phyloP scores from a whole-genome alignment of 1,140 invertebrate genomes.

The Phymastichus coffea region DNA sequence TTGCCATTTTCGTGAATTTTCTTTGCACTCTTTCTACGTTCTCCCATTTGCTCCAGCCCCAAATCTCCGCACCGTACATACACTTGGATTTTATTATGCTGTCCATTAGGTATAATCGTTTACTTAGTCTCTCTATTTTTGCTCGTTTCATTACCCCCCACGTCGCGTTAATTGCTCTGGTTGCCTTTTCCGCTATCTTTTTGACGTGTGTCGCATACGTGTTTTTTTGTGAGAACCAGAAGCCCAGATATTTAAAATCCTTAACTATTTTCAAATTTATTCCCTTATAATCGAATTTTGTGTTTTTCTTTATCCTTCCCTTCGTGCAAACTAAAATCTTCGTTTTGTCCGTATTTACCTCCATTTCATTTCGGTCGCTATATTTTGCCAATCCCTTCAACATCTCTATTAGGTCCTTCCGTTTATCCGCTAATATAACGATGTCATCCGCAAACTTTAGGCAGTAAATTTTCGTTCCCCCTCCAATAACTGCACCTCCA shows the following conservation, averaged over 20 bases:
- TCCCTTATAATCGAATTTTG: conserved; percentile 13
- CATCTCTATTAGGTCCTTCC: conserved; percentile 9
- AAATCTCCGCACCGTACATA: conserved; percentile 22
- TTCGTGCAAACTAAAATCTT: conserved; percentile 24
- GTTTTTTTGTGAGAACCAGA: conserved; percentile 6
- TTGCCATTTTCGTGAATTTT: neutral
- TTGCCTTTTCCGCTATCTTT: conserved; percentile 9
- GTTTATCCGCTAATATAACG: too few relatives aligned
- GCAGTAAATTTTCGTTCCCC: too few relatives aligned
- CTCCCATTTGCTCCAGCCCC: conserved; percentile 1
- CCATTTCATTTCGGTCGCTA: conserved; percentile 1
- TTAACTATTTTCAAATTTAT: conserved; percentile 9
- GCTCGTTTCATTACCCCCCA: conserved; percentile 10
- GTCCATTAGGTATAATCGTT: conserved; percentile 13
- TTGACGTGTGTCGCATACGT: neutral
- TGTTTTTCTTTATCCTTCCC: conserved; percentile 1
- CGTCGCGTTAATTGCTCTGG: too few relatives aligned
- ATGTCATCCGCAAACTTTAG: too few relatives aligned
- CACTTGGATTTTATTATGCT: conserved; percentile 6
- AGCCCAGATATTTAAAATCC: conserved; percentile 15
- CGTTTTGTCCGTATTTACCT: conserved; percentile 7
- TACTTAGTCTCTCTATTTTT: neutral
- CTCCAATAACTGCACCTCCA: too few relatives aligned
- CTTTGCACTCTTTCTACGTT: conserved; percentile 3
- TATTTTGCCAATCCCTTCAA: conserved; percentile 12